Conservation (phyloP, 2,113 vertebrate genomes). For the Saguinus imperator region DNA sequence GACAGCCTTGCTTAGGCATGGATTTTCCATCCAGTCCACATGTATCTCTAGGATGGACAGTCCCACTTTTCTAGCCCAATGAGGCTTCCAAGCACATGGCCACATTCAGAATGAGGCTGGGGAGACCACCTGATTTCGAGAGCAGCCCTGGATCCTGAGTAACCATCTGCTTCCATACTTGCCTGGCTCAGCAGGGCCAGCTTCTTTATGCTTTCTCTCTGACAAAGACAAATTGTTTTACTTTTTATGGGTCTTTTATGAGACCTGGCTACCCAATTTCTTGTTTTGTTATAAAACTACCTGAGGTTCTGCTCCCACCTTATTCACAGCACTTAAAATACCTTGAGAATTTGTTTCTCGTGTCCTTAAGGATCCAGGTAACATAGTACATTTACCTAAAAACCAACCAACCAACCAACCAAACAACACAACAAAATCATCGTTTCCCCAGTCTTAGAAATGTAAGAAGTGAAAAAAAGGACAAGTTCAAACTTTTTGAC, state of each 20-base stretch:
- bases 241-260: not conserved
- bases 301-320: not conserved
- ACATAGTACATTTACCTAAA: not conserved
- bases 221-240: not conserved
- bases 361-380: not conserved
- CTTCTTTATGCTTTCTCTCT: not conserved
- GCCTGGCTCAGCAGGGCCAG: not conserved
- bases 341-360: not conserved
- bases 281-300: not conserved
- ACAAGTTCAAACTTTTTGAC: not conserved
- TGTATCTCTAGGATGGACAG: not conserved
- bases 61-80: not conserved
- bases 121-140: not conserved
- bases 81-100: not conserved
- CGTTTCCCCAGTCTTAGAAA: not conserved
- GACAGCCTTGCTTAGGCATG: not conserved
- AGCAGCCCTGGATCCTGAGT: not conserved
- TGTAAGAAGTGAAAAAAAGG: conserved; percentile 21
- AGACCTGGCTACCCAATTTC: not conserved
- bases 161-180: not conserved
- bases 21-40: not conserved
- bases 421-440: not conserved
- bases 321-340: not conserved
- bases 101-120: not conserved
- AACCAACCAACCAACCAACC: not conserved